Base-by-base conservation (phyloP, 2,888 invertebrate genomes). In the Meghimatium bilineatum region DNA sequence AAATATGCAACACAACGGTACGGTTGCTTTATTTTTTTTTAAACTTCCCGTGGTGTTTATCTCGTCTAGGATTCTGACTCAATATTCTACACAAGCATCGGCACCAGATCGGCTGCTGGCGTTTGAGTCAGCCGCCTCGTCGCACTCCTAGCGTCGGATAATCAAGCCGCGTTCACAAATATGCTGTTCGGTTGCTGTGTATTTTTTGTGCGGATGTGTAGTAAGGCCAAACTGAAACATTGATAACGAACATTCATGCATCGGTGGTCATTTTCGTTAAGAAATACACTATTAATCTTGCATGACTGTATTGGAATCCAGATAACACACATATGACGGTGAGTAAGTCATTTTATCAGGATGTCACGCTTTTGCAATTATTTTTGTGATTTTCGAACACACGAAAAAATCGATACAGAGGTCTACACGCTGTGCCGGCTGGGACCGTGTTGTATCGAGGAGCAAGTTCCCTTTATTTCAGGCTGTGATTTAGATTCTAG, bases 61-160 rank as follows among this genome's bases (percentile, higher is more conserved):
- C 34, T 32, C 20, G 32, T 32, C 67, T 34, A 34, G 67, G 29
- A 34, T 67, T 67, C 67, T 67, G 67, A 34, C 34, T 67, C 67
- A 67, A 67, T 67, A 67, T 34, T 34, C 67, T 20, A 67, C 67
- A 32, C 67, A 34, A 56, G 67, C 67, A 32, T 10, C 66, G 67
- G 67, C 67, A 17, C 66, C n/a, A 14, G 66, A 29, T 14, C 29
- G 12, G 14, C 29, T 29, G 66, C 14, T n/a, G 29, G 66, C 8
- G 34, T 32, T 67, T 32, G n/a, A 67, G 34, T 67, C 67, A 34
- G 29, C 20, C 56, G 56, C 56, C 56, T 56, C 56, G 56, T 44
- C 44, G 44, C 44, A 44, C 44, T 8, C 44, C 44, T 12, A 44
- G 44, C 44, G 44, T 56, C 56, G 20, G 56, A 56, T 56, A 56